Evolutionary conservation across 2,113 vertebrate species (phyloP).

Genomic region (Sminthopsis crassicaudata): DNA sequence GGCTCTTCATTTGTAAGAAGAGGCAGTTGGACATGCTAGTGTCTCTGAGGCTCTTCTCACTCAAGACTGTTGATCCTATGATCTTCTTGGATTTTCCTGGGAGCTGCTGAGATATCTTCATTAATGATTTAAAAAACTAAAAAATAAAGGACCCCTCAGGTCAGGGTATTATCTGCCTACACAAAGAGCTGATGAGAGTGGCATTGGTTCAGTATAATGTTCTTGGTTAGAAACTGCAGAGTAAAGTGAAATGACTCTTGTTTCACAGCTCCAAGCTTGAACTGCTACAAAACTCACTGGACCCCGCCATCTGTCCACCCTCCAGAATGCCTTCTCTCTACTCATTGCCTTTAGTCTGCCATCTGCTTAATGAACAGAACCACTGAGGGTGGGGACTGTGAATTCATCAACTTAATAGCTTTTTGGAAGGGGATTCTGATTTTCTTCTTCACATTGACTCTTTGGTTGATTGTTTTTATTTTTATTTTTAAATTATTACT

Average conservation of each 20-base stretch:
- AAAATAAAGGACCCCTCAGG: not conserved
- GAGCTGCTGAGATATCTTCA: not conserved
- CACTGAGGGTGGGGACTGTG: not conserved
- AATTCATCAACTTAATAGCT: conserved; percentile 60
- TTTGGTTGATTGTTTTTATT: not conserved
- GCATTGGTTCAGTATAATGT: not conserved
- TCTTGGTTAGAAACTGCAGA: conserved; percentile 57
- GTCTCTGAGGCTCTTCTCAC: not conserved
- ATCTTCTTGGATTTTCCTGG: not conserved
- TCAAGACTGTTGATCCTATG: not conserved
- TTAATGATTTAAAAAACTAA: not conserved
- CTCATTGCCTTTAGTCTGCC: conserved; percentile 48
- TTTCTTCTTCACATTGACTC: not conserved
- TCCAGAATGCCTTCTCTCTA: conserved; percentile 7
- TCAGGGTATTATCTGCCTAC: not conserved
- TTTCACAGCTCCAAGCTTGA: conserved; percentile 7
- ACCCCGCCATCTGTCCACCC: conserved; percentile 75
- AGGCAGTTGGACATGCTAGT: not conserved
- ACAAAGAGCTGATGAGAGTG: not conserved
- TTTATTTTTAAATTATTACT: not conserved
- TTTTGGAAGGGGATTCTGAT: not conserved
- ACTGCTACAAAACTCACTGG: not conserved
- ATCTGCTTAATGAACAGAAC: conserved; percentile 70
- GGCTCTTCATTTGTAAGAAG: not conserved
- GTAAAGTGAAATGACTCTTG: conserved; percentile 38